Evolutionary conservation across 2,797 vertebrate species (phyloP).

Genomic region (Xenentodon cancila): DNA sequence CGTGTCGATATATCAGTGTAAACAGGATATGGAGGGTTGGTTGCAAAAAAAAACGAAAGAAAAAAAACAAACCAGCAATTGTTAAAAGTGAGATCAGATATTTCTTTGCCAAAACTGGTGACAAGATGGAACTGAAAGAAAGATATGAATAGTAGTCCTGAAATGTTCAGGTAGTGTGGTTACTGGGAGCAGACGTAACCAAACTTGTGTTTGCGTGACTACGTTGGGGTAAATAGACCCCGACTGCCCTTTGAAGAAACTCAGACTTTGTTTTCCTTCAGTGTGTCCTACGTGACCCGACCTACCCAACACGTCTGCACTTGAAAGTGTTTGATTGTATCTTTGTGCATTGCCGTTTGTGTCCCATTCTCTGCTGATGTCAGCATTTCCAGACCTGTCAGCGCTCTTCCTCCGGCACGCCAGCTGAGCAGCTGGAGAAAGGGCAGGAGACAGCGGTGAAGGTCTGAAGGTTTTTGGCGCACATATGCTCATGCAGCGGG

Average conservation of each 20-base stretch:
- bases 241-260: background rate
- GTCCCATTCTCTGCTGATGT: slow-evolving; percentile 59
- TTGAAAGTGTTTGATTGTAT: slow-evolving; percentile 16
- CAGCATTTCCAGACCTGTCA: slow-evolving; percentile 58
- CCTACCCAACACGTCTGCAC: slow-evolving; percentile 19
- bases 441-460: slow-evolving; percentile 21
- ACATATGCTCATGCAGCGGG: slow-evolving; percentile 28
- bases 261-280: background rate
- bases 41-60: too few species aligned
- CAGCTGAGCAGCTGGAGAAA: slow-evolving; percentile 64
- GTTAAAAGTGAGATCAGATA: too few species aligned
- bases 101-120: too few species aligned
- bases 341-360: slow-evolving; percentile 19
- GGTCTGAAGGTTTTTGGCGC: slow-evolving; percentile 33
- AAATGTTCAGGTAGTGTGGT: too few species aligned
- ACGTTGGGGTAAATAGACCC: too few species aligned
- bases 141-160: too few species aligned
- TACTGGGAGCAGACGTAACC: too few species aligned
- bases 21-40: too few species aligned
- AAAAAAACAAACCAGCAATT: too few species aligned
- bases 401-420: slow-evolving; percentile 61
- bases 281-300: slow-evolving; percentile 7
- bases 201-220: too few species aligned
- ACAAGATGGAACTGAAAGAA: too few species aligned
- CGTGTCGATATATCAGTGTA: too few species aligned